Evolutionary conservation across 2,113 vertebrate species (phyloP).

Genomic region (Vidua macroura): DNA sequence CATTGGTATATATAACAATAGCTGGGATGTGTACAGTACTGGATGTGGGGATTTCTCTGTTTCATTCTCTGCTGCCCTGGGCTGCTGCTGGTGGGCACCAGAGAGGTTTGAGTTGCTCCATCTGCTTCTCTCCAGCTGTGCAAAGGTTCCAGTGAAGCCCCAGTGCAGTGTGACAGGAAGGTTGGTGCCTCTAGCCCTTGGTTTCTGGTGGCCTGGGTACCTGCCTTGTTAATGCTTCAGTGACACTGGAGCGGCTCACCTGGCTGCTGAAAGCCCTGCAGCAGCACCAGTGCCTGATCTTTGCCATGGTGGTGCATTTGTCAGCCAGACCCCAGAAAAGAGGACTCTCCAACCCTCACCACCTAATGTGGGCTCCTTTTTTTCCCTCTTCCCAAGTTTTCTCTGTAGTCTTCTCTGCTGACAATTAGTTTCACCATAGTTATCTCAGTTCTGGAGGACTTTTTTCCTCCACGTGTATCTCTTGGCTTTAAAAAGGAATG

Average conservation of each 20-base stretch:
- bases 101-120: background rate
- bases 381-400: background rate
- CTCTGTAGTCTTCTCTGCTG: background rate
- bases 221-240: background rate
- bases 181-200: background rate
- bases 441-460: background rate
- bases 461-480: background rate
- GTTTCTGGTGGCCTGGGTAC: background rate
- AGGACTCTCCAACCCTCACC: background rate
- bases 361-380: background rate
- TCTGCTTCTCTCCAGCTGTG: background rate
- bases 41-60: background rate
- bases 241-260: background rate
- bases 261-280: background rate
- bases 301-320: fast-evolving
- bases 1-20: background rate
- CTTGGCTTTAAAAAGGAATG: background rate
- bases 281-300: background rate
- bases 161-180: background rate
- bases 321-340: background rate
- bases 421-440: background rate
- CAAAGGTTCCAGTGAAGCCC: background rate
- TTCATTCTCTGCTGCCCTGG: background rate
- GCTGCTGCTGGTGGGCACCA: background rate
- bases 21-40: background rate